These are phyloP conservation scores for Parambassis ranga DNA, from an alignment of 2,797 vertebrate genomes.

Conservation along the genomic window DNA sequence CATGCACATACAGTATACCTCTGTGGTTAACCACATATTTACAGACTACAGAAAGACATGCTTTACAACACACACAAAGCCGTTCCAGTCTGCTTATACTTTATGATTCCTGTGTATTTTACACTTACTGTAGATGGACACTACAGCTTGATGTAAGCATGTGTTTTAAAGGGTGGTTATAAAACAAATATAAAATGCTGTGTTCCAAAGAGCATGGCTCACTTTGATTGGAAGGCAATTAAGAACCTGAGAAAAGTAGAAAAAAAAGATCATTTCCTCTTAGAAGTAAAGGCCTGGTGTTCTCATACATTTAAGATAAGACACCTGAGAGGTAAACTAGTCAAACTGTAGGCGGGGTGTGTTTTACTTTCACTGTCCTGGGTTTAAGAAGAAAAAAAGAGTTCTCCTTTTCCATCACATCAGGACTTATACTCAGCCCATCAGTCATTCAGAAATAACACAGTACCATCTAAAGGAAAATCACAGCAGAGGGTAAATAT, in stretches of 20 bases:
- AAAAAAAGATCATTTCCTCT: background rate
- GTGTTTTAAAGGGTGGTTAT: too few species aligned
- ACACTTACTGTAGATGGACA: background rate
- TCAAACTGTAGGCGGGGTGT: background rate
- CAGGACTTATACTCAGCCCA: constrained; percentile 6
- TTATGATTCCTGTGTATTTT: background rate
- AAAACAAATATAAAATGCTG: too few species aligned
- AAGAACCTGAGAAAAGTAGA: constrained; percentile 30
- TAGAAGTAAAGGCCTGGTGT: background rate
- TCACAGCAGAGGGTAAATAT: background rate
- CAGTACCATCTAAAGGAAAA: constrained; percentile 23
- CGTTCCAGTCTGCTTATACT: background rate
- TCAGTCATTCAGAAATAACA: background rate
- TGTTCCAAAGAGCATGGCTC: constrained; percentile 10
- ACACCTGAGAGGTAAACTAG: background rate
- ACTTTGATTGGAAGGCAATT: constrained; percentile 22
- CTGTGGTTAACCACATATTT: background rate
- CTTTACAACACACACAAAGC: background rate
- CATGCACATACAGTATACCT: background rate
- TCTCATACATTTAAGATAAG: constrained; percentile 6
- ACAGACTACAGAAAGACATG: background rate
- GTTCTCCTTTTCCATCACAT: constrained; percentile 25
- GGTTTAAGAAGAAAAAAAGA: background rate
- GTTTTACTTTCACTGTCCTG: too few species aligned
- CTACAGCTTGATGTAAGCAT: too few species aligned